These are phyloP conservation scores for Anthophora plumipes DNA, from an alignment of 2,888 invertebrate species.

Conservation along the genomic window DNA sequence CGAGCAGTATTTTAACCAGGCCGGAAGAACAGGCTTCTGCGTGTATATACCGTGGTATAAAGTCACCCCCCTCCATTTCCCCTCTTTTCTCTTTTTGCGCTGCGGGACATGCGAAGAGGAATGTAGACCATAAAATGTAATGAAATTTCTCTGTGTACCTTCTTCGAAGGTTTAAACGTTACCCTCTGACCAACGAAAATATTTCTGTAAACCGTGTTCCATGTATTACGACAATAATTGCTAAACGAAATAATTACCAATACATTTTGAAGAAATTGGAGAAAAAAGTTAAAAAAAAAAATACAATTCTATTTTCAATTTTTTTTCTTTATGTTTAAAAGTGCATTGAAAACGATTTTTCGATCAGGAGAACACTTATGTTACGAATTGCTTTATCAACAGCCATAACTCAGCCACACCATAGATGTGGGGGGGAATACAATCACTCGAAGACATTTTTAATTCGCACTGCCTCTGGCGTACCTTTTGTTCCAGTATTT, in stretches of 20 bases:
- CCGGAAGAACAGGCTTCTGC: constrained; percentile 33
- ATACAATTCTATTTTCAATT: neutral
- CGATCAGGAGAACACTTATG: neutral
- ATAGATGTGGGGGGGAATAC: constrained; percentile 18
- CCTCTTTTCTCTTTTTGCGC: constrained; percentile 13
- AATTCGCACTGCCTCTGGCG: constrained; percentile 67
- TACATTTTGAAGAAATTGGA: neutral
- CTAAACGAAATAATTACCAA: neutral
- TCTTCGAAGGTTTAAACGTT: constrained; percentile 21
- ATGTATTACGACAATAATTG: too few species aligned
- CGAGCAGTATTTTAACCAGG: constrained; percentile 32
- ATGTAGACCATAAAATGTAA: constrained; percentile 49
- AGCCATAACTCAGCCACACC: constrained; percentile 52
- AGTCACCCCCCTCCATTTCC: constrained; percentile 11
- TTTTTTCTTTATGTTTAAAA: too few species aligned
- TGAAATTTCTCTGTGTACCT: constrained; percentile 36
- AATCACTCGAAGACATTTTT: constrained; percentile 72
- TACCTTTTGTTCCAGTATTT: constrained; percentile 73
- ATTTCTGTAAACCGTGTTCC: too few species aligned
- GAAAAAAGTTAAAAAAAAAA: neutral
- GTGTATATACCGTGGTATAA: constrained; percentile 23
- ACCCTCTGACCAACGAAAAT: neutral
- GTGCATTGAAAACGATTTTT: neutral
- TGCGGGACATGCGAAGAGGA: constrained; percentile 34
- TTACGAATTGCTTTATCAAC: constrained; percentile 18